Evolutionary conservation across 2,888 invertebrate genomes (phyloP).

Genomic region (Lasioglossum oenotherae): DNA sequence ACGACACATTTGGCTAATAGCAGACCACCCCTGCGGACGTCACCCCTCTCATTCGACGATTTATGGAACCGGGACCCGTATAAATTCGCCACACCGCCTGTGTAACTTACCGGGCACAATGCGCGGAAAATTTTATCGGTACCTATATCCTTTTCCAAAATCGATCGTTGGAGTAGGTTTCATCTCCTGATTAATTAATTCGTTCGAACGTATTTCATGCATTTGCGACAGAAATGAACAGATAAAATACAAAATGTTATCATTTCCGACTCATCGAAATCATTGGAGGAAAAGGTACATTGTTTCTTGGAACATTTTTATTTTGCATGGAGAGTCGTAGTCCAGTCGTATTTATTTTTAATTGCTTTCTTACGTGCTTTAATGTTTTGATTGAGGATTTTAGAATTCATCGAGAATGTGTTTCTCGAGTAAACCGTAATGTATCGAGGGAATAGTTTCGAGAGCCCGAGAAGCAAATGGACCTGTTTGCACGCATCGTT

Average conservation of each 20-base stretch:
- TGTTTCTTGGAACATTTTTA: neutral
- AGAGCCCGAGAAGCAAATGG: conserved; percentile 36
- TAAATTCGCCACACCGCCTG: conserved; percentile 36
- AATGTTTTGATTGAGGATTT: too few species aligned
- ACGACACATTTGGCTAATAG: conserved; percentile 62
- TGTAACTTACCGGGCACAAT: neutral
- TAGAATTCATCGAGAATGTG: too few species aligned
- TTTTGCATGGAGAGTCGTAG: neutral
- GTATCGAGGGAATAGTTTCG: neutral
- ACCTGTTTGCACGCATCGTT: conserved; percentile 36
- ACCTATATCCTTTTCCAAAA: neutral
- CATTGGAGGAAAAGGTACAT: neutral
- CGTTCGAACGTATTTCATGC: neutral
- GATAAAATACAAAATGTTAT: neutral
- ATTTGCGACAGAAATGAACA: neutral
- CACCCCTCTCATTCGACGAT: conserved; percentile 46
- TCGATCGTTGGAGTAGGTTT: neutral
- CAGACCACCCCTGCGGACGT: conserved; percentile 19
- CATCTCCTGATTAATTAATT: neutral
- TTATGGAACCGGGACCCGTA: conserved; percentile 28
- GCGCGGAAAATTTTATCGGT: conserved; percentile 42
- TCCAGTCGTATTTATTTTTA: neutral
- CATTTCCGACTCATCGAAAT: neutral
- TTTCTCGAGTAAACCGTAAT: neutral
- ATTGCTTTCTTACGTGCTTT: neutral